Evolutionary conservation across 2,797 vertebrate genomes (phyloP).

Genomic region (Cirrhinus mrigala): DNA sequence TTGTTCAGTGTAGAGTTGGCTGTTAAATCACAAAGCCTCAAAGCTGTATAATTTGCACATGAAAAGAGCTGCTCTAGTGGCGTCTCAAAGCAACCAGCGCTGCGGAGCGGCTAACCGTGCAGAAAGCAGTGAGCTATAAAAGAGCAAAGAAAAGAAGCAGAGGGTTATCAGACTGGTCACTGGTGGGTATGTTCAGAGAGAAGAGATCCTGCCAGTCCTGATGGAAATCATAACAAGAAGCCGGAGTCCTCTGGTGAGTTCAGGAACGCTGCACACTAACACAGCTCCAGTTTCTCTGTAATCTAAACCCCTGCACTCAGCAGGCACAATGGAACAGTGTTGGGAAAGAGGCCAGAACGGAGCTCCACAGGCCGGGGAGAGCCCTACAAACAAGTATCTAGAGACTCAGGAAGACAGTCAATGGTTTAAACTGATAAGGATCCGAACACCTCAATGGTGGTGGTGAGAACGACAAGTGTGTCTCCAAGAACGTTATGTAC

Average conservation of each 20-base stretch:
- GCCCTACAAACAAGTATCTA: slow-evolving; percentile 27
- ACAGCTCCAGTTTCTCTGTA: slow-evolving; percentile 76
- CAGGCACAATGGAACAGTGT: slow-evolving; percentile 32
- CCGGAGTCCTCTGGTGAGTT: slow-evolving; percentile 72
- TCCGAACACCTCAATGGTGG: slow-evolving; percentile 3
- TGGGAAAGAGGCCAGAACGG: slow-evolving; percentile 49
- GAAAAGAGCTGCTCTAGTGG: slow-evolving; percentile 16
- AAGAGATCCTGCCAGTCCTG: slow-evolving; percentile 66
- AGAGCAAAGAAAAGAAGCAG: neutral
- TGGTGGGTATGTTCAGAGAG: slow-evolving; percentile 29
- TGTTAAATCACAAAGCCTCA: slow-evolving; percentile 18
- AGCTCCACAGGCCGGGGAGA: slow-evolving; percentile 7
- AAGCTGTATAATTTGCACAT: slow-evolving; percentile 26
- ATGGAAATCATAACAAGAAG: slow-evolving; percentile 79
- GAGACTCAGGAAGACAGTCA: slow-evolving; percentile 11
- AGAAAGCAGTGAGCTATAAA: slow-evolving; percentile 8
- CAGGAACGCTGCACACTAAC: slow-evolving; percentile 76
- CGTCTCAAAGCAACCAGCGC: neutral
- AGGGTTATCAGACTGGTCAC: slow-evolving; percentile 28
- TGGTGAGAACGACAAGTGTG: neutral
- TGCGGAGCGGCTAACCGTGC: neutral
- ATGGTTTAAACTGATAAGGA: slow-evolving; percentile 27
- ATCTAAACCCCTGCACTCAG: slow-evolving; percentile 68
- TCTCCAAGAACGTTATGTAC: neutral
- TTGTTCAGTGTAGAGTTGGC: slow-evolving; percentile 22